These are phyloP conservation scores for Sphecodes monilicornis DNA, from an alignment of 2,888 invertebrate species.

Conservation along the genomic window DNA sequence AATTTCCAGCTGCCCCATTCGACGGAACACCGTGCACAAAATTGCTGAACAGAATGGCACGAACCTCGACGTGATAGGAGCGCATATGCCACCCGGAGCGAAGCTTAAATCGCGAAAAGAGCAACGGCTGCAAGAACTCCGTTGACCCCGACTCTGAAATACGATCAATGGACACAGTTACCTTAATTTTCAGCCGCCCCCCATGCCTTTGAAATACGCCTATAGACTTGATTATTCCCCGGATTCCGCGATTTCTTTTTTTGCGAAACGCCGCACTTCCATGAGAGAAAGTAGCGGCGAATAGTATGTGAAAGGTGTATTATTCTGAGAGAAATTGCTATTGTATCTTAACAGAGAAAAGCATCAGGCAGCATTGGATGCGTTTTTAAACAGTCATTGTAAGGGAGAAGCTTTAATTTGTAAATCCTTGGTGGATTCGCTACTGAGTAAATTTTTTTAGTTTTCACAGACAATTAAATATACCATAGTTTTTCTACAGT, in stretches of 20 bases:
- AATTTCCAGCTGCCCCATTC: constrained; percentile 1
- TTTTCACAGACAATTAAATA: too few relatives aligned
- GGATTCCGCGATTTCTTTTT: constrained; percentile 31
- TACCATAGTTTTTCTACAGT: too few relatives aligned
- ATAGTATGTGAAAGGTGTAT: too few relatives aligned
- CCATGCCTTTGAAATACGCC: constrained; percentile 36
- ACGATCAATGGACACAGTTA: constrained; percentile 38
- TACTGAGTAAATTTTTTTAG: too few relatives aligned
- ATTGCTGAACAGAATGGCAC: constrained; percentile 16
- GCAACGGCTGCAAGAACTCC: constrained; percentile 51
- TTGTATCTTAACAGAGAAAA: too few relatives aligned
- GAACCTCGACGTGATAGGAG: constrained; percentile 30
- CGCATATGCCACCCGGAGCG: constrained; percentile 43
- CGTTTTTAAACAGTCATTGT: too few relatives aligned
- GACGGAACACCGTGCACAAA: neutral
- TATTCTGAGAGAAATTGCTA: too few relatives aligned
- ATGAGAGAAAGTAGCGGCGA: too few relatives aligned
- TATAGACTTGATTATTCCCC: constrained; percentile 56
- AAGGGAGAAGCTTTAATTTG: too few relatives aligned
- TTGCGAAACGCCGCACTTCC: too few relatives aligned
- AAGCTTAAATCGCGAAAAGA: constrained; percentile 65
- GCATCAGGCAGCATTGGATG: too few relatives aligned
- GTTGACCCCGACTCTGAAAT: constrained; percentile 50
- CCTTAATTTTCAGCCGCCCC: constrained; percentile 61
- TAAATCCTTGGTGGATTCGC: too few relatives aligned